Conservation (phyloP, 2,113 vertebrate genomes). For the Elephas maximus region DNA sequence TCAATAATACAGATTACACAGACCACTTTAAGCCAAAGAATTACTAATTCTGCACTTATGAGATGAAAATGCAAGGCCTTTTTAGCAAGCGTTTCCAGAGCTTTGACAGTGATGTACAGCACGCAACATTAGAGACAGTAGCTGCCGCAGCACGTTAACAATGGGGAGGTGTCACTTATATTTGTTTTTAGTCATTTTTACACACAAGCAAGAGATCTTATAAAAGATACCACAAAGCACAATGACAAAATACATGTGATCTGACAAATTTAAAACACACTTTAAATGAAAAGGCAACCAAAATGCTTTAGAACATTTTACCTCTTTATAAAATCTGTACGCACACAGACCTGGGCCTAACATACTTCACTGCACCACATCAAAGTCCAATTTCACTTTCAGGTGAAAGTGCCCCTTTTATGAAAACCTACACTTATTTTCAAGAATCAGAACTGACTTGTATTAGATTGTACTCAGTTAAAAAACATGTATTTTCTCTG, state of each 20-base stretch:
- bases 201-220: constrained; percentile 79
- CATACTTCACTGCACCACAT: constrained; percentile 81
- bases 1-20: constrained; percentile 26
- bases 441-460: constrained; percentile 78
- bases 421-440: constrained; percentile 66
- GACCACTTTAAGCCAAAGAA: constrained; percentile 54
- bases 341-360: constrained; percentile 78
- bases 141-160: constrained; percentile 83
- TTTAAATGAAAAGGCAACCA: constrained; percentile 85
- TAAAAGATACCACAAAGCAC: constrained; percentile 78
- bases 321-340: constrained; percentile 72
- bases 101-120: constrained; percentile 76
- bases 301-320: constrained; percentile 76
- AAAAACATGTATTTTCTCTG: constrained; percentile 76
- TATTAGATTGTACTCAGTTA: constrained; percentile 70
- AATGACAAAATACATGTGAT: constrained; percentile 73
- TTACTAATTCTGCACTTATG: constrained; percentile 59
- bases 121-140: constrained; percentile 71
- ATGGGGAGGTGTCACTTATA: constrained; percentile 77
- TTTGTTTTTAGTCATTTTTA: constrained; percentile 78
- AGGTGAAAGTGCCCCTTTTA: constrained; percentile 62
- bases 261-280: constrained; percentile 72
- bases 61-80: constrained; percentile 73
- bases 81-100: constrained; percentile 76
- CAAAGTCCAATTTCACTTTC: constrained; percentile 81